Evolutionary conservation across 2,888 invertebrate genomes (phyloP).

Genomic region (Thecocarcelia acutangulata): DNA sequence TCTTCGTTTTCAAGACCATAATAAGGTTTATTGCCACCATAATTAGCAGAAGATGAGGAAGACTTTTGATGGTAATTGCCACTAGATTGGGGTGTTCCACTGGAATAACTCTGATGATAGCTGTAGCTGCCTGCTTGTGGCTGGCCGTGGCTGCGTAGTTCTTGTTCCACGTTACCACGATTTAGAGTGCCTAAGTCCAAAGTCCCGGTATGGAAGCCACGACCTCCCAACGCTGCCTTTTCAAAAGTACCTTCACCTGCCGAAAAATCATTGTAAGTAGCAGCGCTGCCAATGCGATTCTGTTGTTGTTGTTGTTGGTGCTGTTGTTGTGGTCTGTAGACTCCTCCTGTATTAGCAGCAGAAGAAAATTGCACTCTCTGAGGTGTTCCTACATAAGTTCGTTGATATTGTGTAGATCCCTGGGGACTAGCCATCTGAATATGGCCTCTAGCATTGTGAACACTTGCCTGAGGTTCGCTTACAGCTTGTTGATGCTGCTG

Average conservation of each 20-base stretch:
- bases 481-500: neutral
- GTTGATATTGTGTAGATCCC: constrained; percentile 58
- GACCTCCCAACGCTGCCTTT: constrained; percentile 73
- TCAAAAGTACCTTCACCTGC: constrained; percentile 69
- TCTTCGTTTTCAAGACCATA: constrained; percentile 77
- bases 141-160: constrained; percentile 73
- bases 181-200: constrained; percentile 77
- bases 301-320: constrained; percentile 57
- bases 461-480: constrained; percentile 24
- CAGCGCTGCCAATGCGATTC: constrained; percentile 69
- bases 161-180: constrained; percentile 79
- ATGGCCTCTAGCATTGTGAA: constrained; percentile 75
- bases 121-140: constrained; percentile 59
- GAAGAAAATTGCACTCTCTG: constrained; percentile 52
- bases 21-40: constrained; percentile 73
- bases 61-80: constrained; percentile 59
- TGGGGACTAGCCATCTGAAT: constrained; percentile 75
- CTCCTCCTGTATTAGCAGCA: constrained; percentile 38
- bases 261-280: constrained; percentile 64
- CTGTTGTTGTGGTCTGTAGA: constrained; percentile 49
- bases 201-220: constrained; percentile 77
- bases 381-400: constrained; percentile 49
- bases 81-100: constrained; percentile 52
- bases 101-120: constrained; percentile 62
- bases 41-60: constrained; percentile 55